Evolutionary conservation across 2,888 invertebrate species (phyloP), one percentile per base, ranked within the genome.

Genomic region (Pyralis farinalis): DNA sequence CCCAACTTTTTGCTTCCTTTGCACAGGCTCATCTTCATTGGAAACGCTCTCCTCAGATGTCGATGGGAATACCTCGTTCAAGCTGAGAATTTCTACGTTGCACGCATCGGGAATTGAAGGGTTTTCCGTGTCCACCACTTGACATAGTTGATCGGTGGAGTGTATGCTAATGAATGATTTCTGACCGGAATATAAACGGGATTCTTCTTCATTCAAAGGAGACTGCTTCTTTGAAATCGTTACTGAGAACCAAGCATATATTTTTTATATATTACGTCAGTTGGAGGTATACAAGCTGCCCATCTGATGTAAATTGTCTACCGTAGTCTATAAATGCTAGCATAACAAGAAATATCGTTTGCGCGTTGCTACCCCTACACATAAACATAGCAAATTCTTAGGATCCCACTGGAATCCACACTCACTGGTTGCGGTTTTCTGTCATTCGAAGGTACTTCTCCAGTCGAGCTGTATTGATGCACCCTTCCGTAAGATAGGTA

Each of bases 101-200:
- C 86, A 86, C 52, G 84, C 84, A 9, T 83, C 85, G 7, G 78
- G 62, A 48, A 68, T 74, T 8, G 62, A 47, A 1, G 67, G 47
- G 42, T 68, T 76, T 27, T 73, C 71, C 7, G 57, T 52, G 36
- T 78, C 79, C 2, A 71, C 61, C 42, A 82, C 63, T 69, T 83
- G 83, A 57, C 81, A 84, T 43, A 82, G 63, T n/a, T 81, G 84
- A 55, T 88, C 88, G 22, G 87, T 88, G 12, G 87, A 87, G 45
- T 88, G 88, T 58, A 88, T 87, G 60, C 86, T 86, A 53, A 87
- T 87, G 52, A 87, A 88, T 1, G 87, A 86, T 52, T 81, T 85
- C 51, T 87, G 86, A 36, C 77, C 77, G 12, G 66, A 58, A 53
- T 71, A 79, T 42, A 72, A 52, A 6, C 65, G 49, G 2, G 68